These are phyloP conservation scores for Nymphalis io DNA, from an alignment of 1,140 invertebrate species.

Conservation along the genomic window DNA sequence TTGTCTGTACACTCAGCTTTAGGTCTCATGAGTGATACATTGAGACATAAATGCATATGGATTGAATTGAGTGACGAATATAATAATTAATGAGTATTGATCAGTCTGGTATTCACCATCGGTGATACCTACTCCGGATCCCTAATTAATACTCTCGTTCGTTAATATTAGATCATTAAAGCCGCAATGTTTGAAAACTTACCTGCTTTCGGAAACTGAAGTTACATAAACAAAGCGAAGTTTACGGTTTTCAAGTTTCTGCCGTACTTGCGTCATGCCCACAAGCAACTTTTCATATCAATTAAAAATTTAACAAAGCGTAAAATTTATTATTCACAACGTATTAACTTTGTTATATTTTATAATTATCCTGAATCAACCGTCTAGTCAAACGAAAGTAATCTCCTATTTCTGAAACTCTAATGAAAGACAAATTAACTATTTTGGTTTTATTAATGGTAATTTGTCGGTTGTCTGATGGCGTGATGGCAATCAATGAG, in stretches of 20 bases:
- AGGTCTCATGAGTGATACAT: too few species aligned
- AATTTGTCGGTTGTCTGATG: too few species aligned
- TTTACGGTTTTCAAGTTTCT: slow-evolving; percentile 68
- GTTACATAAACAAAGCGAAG: slow-evolving; percentile 75
- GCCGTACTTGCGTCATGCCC: slow-evolving; percentile 68
- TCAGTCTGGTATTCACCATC: too few species aligned
- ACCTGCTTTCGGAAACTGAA: slow-evolving; percentile 68
- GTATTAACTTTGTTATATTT: slow-evolving; percentile 4
- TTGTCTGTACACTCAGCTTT: too few species aligned
- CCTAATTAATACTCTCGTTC: slow-evolving; percentile 77
- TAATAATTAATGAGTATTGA: too few species aligned
- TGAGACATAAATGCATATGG: too few species aligned
- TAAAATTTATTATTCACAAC: slow-evolving; percentile 25
- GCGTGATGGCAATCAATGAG: too few species aligned
- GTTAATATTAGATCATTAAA: slow-evolving; percentile 80
- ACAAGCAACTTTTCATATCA: slow-evolving; percentile 67
- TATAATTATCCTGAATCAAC: not conserved
- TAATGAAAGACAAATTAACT: too few species aligned
- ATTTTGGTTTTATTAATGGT: too few species aligned
- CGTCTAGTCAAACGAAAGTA: not conserved
- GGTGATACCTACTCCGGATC: slow-evolving; percentile 53
- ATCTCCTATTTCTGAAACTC: not conserved
- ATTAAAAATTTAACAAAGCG: slow-evolving; percentile 70
- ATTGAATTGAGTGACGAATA: too few species aligned
- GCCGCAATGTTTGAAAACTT: slow-evolving; percentile 77